Base-by-base conservation (phyloP, 1,140 invertebrate species). In the Philaenus spumarius region DNA sequence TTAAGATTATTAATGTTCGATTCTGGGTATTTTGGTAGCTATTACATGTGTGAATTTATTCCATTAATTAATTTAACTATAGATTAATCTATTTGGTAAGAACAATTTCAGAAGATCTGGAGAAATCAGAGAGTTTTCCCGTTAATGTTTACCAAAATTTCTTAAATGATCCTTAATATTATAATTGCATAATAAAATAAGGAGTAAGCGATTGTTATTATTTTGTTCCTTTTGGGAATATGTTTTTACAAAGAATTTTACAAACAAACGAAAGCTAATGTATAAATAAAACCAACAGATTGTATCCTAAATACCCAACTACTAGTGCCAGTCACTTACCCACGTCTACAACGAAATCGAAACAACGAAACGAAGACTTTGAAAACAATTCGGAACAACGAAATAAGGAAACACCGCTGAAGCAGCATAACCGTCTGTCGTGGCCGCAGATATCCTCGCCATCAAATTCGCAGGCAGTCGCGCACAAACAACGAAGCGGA, bases 401-500 rank as follows among this genome's bases (percentile, higher is more conserved):
- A 53, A 53, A 47, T 30, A 52, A 55, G 24, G 43, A 55, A 45
- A 19, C 39, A 12, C 43, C 7, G 4, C 11, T 6, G 7, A 22
- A 45, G 24, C 37, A 24, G 40, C 37, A 55, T 22, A 46, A 55
- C 22, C 45, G 55, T 3, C 23, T 58, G 9, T 48, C 40, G 2
- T 58, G 55, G 55, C 55, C 55, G 17, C 37, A 40, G 53, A 40
- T 43, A 14, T 5, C 22, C 9, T 14, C 53, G 9, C 9, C 53
- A 17, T 47, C 45, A 20, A 23, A 45, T 12, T 26, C 40, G 14
- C 51, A 37, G 40, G 26, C 40, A 23, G 63, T 60, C 54, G 64
- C 68, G 67, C 68, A 63, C 67, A 64, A 66, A 61, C 70, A 67
- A 69, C 58, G 63, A 66, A 59, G 64, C 59, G 43, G 68, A 69